A percentile compares a stretch with the other conserved stretches of the same genome.
Conservation (phyloP, 2,888 invertebrate species). For the Lysandra coridon region DNA sequence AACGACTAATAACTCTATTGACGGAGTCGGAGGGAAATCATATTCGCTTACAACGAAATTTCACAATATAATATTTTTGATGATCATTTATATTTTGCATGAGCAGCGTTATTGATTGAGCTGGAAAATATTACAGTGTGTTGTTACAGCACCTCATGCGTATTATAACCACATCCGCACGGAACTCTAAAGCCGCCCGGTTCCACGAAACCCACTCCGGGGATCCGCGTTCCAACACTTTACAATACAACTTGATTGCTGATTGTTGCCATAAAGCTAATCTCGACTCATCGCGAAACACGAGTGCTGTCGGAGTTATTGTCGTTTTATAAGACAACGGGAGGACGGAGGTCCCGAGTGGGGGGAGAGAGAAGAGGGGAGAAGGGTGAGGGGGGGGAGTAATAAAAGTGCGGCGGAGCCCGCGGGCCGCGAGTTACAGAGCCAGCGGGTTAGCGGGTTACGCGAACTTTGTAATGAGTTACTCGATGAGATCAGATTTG, state of each 20-base stretch:
- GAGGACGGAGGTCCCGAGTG: not conserved
- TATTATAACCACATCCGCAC: not conserved
- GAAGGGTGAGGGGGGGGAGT: not conserved
- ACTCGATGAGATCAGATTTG: slow-evolving; percentile 2
- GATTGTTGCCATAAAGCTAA: not conserved
- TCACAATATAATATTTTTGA: not conserved
- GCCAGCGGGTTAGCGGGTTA: not conserved
- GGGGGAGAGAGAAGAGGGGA: not conserved
- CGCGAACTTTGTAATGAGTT: not conserved
- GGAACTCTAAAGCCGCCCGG: too few species aligned
- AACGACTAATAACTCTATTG: not conserved
- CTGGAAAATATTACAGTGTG: not conserved
- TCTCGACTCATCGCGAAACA: not conserved
- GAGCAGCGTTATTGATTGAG: not conserved
- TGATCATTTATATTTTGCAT: too few species aligned
- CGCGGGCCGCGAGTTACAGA: not conserved
- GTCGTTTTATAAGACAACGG: not conserved
- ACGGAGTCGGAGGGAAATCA: not conserved
- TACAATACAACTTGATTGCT: not conserved
- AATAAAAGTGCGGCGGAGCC: not conserved
- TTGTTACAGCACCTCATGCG: not conserved
- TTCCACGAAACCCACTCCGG: not conserved
- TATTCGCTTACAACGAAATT: not conserved
- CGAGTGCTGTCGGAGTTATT: not conserved
- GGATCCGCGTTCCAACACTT: not conserved